phyloP scores from a whole-genome alignment of 2,113 vertebrate genomes.

The Pteruthius melanotis region DNA sequence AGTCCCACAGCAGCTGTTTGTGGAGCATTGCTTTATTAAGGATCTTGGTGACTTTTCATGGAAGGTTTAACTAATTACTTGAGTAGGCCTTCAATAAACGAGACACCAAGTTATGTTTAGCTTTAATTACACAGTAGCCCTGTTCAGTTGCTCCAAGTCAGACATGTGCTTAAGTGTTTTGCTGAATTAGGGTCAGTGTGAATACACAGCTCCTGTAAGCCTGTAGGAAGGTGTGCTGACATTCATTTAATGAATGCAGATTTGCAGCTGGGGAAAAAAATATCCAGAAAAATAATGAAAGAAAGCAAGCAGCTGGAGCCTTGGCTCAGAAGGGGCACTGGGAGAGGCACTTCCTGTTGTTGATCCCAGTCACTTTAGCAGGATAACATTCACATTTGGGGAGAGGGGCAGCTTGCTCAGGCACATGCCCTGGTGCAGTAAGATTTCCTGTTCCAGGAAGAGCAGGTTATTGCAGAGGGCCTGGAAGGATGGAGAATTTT shows the following conservation, averaged over 20 bases:
- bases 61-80: conserved; percentile 46
- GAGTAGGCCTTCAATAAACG: neutral
- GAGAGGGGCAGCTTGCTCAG: neutral
- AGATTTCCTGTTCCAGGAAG: neutral
- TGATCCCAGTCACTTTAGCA: neutral
- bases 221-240: neutral
- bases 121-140: conserved; percentile 13
- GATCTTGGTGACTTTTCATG: neutral
- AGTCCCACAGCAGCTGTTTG: conserved; percentile 35
- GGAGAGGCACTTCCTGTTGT: neutral
- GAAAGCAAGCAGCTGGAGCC: neutral
- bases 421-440: neutral
- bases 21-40: neutral
- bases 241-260: neutral
- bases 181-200: neutral
- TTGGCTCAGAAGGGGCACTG: neutral
- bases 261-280: neutral
- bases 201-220: neutral
- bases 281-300: neutral
- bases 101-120: conserved; percentile 11
- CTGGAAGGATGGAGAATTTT: neutral
- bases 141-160: neutral
- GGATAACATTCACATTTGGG: rapidly evolving
- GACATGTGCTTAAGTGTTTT: neutral
- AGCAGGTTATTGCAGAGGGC: neutral